Percentiles rank a stretch among this genome's conserved stretches.
Evolutionary conservation across 2,888 invertebrate genomes (phyloP).

Genomic region (Lasioglossum oenotherae): DNA sequence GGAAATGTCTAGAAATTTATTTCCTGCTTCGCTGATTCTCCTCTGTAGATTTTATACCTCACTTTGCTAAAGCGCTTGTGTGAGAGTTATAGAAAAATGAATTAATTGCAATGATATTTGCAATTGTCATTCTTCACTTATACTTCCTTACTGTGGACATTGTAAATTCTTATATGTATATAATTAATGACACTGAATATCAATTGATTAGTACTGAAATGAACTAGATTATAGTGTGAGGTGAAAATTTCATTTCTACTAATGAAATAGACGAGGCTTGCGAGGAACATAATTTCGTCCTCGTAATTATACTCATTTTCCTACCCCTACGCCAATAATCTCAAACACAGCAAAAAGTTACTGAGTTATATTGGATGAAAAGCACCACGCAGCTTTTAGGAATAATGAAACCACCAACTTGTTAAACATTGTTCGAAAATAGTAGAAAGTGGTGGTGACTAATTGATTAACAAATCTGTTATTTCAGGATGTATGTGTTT

Average conservation of each 20-base stretch:
- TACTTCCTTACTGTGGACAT: not conserved
- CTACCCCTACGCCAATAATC: not conserved
- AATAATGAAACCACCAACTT: not conserved
- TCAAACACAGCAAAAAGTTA: not conserved
- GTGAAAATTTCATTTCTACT: not conserved
- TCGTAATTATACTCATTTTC: not conserved
- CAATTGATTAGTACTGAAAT: not conserved
- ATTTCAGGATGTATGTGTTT: not conserved
- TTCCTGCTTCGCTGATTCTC: not conserved
- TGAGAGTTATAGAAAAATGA: rapidly evolving
- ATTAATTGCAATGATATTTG: not conserved
- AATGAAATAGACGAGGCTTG: not conserved
- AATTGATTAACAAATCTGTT: not conserved
- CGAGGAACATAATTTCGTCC: too few relatives aligned
- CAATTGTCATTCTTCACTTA: not conserved
- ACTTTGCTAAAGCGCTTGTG: not conserved
- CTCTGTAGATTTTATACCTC: not conserved
- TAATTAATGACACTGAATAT: not conserved
- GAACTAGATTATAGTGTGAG: not conserved
- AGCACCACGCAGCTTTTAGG: not conserved
- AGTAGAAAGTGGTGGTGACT: not conserved
- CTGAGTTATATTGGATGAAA: not conserved
- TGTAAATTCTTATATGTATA: not conserved
- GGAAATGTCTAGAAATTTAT: conserved; percentile 2
- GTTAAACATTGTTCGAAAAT: not conserved